Evolutionary conservation across 1,140 invertebrate genomes (phyloP), one percentile per base, ranked within the genome.

Genomic region (Apocrypta bakeri): DNA sequence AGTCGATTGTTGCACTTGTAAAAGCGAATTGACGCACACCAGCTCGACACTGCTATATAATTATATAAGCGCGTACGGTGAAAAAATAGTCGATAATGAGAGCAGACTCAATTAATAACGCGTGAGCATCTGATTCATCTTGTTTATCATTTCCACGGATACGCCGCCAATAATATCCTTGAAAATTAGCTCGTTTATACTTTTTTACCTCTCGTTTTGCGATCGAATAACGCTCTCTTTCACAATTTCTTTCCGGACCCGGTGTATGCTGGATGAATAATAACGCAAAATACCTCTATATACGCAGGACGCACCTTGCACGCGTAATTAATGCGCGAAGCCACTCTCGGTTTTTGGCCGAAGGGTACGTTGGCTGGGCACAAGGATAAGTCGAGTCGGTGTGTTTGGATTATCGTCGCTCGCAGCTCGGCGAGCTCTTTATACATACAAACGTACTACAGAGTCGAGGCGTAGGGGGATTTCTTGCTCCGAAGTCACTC

Each of bases 261-360:
- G 48, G 33, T 64, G 2, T 64, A 14, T 12, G 40, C 40, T 12
- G 71, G 79, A 81, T 81, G 79, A 81, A 74, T 81, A 81, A 81
- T 81, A 37, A 6, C 48, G 79, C 33, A n/a, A 64, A 80, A 64
- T 79, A 42, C 76, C 24, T 79, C 66, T 21, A 37, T 37, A 27
- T 37, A 37, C 33, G 40, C 9, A 37, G 31, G 63, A 66, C 33
- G n/a, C 79, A 63, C 42, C 40, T 33, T 29, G 56, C 71, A 48
- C 71, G 68, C 69, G 76, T 83, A 78, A 74, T 76, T 83, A 80
- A 80, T 80, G 79, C 69, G 69, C 69, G 69, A 72, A 48, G 8
- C 25, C 37, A n/a, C 12, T 66, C 48, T 71, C 9, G 14, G 29
- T 40, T n/a, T 79, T 48, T 42, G n/a, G 42, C 79, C 79, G 66